A percentile compares a stretch with the other conserved stretches of the same genome.
phyloP scores from a whole-genome alignment of 92 coral and sea anemone genomes.

The Phenganax stokvisi region DNA sequence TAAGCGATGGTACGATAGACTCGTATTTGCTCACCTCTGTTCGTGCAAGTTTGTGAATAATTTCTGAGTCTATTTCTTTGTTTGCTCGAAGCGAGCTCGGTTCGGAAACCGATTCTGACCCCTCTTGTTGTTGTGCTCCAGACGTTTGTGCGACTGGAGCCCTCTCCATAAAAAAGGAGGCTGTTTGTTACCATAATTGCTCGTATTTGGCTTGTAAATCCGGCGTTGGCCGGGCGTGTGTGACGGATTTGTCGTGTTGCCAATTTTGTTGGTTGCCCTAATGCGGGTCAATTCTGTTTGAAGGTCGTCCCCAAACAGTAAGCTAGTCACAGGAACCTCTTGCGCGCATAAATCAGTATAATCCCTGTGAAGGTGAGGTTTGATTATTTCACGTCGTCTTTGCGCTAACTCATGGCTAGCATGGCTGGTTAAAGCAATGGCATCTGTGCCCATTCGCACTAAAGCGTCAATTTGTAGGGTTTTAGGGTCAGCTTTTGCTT shows the following conservation, averaged over 20 bases:
- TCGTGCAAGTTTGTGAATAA: not conserved
- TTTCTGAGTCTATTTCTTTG: not conserved
- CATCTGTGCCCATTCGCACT: constrained; percentile 47
- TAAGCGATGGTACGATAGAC: too few relatives aligned
- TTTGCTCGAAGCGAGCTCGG: too few relatives aligned
- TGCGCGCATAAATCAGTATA: not conserved
- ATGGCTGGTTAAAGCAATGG: constrained; percentile 45
- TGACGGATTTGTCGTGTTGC: not conserved
- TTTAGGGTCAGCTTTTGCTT: constrained; percentile 44
- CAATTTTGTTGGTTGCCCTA: constrained; percentile 12
- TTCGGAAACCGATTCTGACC: too few relatives aligned
- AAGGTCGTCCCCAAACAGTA: constrained; percentile 22
- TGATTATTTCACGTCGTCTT: constrained; percentile 43
- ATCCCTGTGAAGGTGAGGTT: not conserved
- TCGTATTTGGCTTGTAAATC: not conserved
- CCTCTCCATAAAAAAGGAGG: too few relatives aligned
- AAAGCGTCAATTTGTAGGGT: constrained; percentile 13
- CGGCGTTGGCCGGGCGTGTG: not conserved
- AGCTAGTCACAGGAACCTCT: constrained; percentile 15
- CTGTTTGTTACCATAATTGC: not conserved
- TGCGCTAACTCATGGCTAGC: constrained; percentile 42
- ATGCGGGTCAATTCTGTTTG: constrained; percentile 28
- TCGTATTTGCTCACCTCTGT: too few relatives aligned
- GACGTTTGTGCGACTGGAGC: too few relatives aligned
- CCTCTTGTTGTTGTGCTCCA: too few relatives aligned